phyloP scores from a whole-genome alignment of 2,888 invertebrate genomes.

The Petrolisthes cinctipes region DNA sequence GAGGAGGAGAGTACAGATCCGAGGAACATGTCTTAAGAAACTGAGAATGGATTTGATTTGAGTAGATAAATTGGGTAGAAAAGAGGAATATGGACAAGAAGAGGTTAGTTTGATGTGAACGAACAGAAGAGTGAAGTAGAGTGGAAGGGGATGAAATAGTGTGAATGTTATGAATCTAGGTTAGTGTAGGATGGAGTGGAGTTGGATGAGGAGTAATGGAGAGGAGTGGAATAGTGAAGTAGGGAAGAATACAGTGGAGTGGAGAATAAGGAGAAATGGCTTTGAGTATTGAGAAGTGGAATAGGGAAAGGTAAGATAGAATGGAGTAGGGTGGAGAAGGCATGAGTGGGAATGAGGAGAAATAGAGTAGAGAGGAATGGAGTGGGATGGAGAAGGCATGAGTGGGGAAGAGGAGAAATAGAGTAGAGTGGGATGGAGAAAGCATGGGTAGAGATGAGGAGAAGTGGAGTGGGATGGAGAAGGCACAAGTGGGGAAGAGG shows the following conservation, averaged over 20 bases:
- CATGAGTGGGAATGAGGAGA: background rate
- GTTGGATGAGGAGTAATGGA: background rate
- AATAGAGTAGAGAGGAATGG: background rate
- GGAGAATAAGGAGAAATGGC: background rate
- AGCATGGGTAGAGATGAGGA: background rate
- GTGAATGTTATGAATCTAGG: too few relatives aligned
- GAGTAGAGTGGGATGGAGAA: background rate
- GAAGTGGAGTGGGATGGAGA: background rate
- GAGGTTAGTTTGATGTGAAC: too few relatives aligned
- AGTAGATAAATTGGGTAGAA: background rate
- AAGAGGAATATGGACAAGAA: background rate
- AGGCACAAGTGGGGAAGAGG: background rate
- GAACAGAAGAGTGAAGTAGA: too few relatives aligned
- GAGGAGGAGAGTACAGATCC: background rate
- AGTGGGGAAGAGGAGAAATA: background rate
- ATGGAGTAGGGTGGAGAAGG: background rate
- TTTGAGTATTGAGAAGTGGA: background rate
- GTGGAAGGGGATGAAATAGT: too few relatives aligned
- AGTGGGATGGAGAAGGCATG: background rate
- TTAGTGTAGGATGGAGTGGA: too few relatives aligned
- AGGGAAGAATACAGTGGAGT: background rate
- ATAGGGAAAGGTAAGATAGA: background rate
- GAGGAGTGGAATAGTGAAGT: background rate
- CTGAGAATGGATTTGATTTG: background rate
- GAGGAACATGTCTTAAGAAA: background rate